Conservation (phyloP, 2,113 vertebrate species). For the Apodemus sylvaticus region DNA sequence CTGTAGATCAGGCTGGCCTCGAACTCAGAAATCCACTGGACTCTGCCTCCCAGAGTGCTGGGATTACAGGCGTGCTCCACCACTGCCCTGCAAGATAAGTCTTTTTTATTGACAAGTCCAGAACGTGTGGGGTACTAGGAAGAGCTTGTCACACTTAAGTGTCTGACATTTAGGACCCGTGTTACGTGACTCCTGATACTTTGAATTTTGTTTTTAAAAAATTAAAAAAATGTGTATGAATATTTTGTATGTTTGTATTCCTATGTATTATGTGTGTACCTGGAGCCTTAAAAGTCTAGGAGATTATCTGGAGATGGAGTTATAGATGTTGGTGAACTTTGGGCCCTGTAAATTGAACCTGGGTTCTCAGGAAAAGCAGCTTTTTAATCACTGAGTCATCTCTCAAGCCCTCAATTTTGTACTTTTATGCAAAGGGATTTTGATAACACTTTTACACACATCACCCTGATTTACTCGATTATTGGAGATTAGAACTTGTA, state of each 20-base stretch:
- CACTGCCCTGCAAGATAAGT: too few species aligned
- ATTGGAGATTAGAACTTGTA: constrained; percentile 34
- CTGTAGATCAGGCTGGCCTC: too few species aligned
- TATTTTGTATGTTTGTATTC: neutral
- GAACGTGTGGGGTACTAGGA: neutral
- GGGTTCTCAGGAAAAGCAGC: neutral
- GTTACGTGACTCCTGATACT: neutral
- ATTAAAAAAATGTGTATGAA: neutral
- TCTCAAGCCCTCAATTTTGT: neutral
- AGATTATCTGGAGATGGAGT: neutral
- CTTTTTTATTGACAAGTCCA: constrained; percentile 59
- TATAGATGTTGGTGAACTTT: neutral
- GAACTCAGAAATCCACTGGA: too few species aligned
- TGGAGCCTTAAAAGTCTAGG: neutral
- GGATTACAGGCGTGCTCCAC: too few species aligned
- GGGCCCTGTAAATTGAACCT: neutral
- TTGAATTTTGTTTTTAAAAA: neutral
- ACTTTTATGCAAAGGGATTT: neutral
- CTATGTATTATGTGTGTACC: neutral
- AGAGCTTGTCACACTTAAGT: neutral
- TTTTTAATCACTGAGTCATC: neutral
- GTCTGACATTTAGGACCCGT: neutral
- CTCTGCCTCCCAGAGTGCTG: too few species aligned
- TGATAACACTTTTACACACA: neutral
- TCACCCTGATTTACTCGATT: neutral